A percentile compares a stretch with the other conserved stretches of the same genome.
phyloP scores from a whole-genome alignment of 2,888 invertebrate genomes.

The Lochmaea crataegi region DNA sequence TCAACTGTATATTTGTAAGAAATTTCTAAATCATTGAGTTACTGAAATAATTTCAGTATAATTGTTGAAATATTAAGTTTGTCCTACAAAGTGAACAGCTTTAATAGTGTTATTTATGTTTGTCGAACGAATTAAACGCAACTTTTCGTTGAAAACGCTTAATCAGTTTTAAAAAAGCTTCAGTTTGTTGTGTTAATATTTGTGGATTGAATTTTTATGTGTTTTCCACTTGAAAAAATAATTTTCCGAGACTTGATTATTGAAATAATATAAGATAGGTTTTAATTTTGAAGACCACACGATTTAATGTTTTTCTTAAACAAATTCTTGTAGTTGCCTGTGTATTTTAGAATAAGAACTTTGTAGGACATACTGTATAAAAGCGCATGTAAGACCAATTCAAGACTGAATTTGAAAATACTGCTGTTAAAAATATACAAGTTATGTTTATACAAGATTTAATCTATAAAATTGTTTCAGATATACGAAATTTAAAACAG shows the following conservation, averaged over 20 bases:
- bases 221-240: too few species aligned
- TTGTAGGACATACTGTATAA: conserved; percentile 8
- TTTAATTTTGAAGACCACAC: not conserved
- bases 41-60: conserved; percentile 31
- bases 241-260: not conserved
- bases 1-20: conserved; percentile 9
- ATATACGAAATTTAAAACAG: not conserved
- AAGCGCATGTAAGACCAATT: conserved; percentile 9
- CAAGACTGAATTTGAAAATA: conserved; percentile 15
- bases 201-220: not conserved
- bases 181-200: not conserved
- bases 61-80: conserved; percentile 12
- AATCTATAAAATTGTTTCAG: not conserved
- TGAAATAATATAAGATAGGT: not conserved
- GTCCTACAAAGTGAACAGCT: conserved; percentile 3
- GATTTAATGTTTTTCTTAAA: not conserved
- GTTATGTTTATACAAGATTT: conserved; percentile 5
- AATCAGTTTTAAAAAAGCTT: too few species aligned
- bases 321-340: not conserved
- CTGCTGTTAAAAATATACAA: conserved; percentile 7
- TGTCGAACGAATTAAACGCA: too few species aligned
- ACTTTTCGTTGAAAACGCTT: too few species aligned
- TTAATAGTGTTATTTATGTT: not conserved
- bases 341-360: conserved; percentile 7
- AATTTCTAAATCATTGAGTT: conserved; percentile 1